Percentiles rank a stretch among this genome's conserved stretches.
Conservation (phyloP, 1,140 invertebrate species). For the Dendroctonus ponderosae region DNA sequence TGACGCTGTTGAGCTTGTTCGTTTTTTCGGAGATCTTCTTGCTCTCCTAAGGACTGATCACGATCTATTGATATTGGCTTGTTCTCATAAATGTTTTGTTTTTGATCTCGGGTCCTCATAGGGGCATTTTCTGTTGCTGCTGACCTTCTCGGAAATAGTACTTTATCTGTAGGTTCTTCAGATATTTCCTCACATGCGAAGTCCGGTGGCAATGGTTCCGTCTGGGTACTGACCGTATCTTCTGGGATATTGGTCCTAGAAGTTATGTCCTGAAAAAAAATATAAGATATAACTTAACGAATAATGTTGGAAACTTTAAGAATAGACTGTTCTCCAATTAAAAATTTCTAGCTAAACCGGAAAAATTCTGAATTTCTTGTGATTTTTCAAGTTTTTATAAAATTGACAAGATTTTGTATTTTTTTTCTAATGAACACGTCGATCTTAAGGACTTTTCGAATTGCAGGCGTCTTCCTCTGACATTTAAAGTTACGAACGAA, state of each 20-base stretch:
- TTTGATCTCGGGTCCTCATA: not conserved
- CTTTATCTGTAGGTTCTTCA: constrained; percentile 40
- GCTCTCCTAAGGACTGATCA: no score
- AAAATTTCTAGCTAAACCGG: not conserved
- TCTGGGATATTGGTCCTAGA: constrained; percentile 53
- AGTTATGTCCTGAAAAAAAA: constrained; percentile 44
- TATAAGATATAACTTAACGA: no score
- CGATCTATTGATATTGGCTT: no score
- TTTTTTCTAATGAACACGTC: no score
- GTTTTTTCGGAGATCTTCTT: not conserved
- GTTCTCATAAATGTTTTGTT: not conserved
- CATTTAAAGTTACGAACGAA: no score
- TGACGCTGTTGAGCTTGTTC: not conserved
- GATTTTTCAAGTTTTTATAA: no score
- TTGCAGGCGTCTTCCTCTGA: no score
- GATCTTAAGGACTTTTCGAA: no score
- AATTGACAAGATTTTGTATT: no score
- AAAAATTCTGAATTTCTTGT: no score
- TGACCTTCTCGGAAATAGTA: constrained; percentile 37
- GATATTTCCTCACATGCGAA: constrained; percentile 66
- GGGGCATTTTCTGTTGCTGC: not conserved
- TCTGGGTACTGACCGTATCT: constrained; percentile 75
- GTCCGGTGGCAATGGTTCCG: constrained; percentile 76
- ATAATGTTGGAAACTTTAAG: no score
- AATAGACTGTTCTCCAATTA: no score